Evolutionary conservation across 2,113 vertebrate genomes (phyloP).

Genomic region (Spea multiplicata): DNA sequence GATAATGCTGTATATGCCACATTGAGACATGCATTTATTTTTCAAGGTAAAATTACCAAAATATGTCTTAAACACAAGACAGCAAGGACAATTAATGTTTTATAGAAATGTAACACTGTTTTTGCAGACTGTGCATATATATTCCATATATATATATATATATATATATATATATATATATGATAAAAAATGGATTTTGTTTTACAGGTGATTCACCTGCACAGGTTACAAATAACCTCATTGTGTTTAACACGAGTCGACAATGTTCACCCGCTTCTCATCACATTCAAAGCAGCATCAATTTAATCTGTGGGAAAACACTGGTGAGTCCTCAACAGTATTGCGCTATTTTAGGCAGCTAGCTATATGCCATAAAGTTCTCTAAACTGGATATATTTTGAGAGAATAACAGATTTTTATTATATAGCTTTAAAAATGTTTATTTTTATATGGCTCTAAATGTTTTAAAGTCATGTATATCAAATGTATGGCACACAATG

Average conservation of each 20-base stretch:
- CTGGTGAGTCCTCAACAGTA: conserved; percentile 71
- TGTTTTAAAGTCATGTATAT: too few relatives aligned
- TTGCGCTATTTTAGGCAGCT: background rate
- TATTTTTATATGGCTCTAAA: too few relatives aligned
- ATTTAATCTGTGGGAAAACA: conserved; percentile 90
- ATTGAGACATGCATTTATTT: too few relatives aligned
- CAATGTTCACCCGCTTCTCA: conserved; percentile 60
- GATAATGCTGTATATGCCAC: too few relatives aligned
- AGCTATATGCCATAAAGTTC: too few relatives aligned
- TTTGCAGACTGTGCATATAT: too few relatives aligned
- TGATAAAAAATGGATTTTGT: background rate
- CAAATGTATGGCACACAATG: too few relatives aligned
- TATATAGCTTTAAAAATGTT: background rate
- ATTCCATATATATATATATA: too few relatives aligned
- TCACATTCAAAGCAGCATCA: conserved; percentile 79
- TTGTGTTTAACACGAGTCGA: conserved; percentile 69
- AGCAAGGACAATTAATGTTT: too few relatives aligned
- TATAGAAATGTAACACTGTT: too few relatives aligned
- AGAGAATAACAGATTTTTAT: too few relatives aligned
- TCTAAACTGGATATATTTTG: too few relatives aligned
- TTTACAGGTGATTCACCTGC: conserved; percentile 69
- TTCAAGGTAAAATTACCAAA: background rate
- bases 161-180: background rate
- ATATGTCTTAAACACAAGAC: background rate
- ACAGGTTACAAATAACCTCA: conserved; percentile 64